phyloP scores from a whole-genome alignment of 1,140 invertebrate genomes.

The Helicoverpa zea region DNA sequence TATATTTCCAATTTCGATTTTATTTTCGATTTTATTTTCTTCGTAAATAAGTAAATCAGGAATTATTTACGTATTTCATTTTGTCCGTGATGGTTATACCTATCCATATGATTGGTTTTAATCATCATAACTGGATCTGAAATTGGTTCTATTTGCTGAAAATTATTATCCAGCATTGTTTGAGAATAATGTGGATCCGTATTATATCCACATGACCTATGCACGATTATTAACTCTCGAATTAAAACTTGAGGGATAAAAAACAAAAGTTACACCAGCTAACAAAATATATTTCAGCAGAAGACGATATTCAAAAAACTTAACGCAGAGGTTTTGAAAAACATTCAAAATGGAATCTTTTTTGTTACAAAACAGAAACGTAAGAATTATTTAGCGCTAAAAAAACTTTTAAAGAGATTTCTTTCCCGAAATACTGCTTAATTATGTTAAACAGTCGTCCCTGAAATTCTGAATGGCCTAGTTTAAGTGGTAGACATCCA shows the following conservation, averaged over 20 bases:
- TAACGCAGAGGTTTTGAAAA: slow-evolving; percentile 7
- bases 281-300: not conserved
- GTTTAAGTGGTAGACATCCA: slow-evolving; percentile 38
- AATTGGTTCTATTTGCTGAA: too few species aligned
- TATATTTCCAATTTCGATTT: not conserved
- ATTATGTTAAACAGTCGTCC: slow-evolving; percentile 42
- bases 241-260: not conserved
- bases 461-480: slow-evolving; percentile 39
- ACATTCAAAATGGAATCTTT: slow-evolving; percentile 29
- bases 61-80: too few species aligned
- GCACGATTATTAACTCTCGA: too few species aligned
- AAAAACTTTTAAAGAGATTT: slow-evolving; percentile 40
- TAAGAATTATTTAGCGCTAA: slow-evolving; percentile 33
- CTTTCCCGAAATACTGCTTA: slow-evolving; percentile 37
- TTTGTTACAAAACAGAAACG: slow-evolving; percentile 19
- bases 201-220: too few species aligned
- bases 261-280: not conserved
- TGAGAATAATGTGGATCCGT: too few species aligned
- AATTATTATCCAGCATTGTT: too few species aligned
- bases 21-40: not conserved
- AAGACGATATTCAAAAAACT: slow-evolving; percentile 14
- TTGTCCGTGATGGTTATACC: too few species aligned
- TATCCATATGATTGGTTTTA: not conserved
- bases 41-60: too few species aligned
- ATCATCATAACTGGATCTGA: too few species aligned